A percentile compares a stretch with the other conserved stretches of the same genome.
phyloP scores from a whole-genome alignment of 2,113 vertebrate species.

The Gymnocephalus cernua region DNA sequence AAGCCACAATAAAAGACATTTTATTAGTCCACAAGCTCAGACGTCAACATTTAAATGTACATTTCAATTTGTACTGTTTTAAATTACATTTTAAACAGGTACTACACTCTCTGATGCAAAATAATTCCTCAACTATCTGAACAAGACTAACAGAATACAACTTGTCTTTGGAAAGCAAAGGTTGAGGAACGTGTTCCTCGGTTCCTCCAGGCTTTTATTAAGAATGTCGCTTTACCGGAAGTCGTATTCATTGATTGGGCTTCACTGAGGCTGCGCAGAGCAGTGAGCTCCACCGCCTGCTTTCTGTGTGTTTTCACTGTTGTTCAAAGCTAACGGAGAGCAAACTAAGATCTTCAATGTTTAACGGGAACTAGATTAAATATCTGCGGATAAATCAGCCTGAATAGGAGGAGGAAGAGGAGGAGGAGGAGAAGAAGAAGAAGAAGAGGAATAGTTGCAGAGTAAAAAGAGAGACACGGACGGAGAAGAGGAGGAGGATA shows the following conservation, averaged over 20 bases:
- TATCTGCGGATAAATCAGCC: background rate
- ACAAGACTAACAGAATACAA: too few species aligned
- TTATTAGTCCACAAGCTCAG: background rate
- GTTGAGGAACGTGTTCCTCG: background rate
- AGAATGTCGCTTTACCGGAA: slow-evolving; percentile 42
- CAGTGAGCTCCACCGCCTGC: slow-evolving; percentile 49
- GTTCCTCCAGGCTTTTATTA: slow-evolving; percentile 33
- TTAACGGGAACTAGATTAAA: background rate
- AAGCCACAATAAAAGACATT: background rate
- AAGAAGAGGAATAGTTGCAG: slow-evolving; percentile 17
- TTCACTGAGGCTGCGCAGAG: slow-evolving; percentile 65
- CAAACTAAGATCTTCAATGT: background rate
- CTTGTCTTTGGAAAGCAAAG: background rate
- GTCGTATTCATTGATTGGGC: rapidly evolving
- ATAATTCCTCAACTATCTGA: too few species aligned
- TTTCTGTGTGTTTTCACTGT: slow-evolving; percentile 30
- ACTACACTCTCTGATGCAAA: too few species aligned
- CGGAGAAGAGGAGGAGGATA: slow-evolving; percentile 25
- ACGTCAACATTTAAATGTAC: background rate
- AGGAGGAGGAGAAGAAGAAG: slow-evolving; percentile 15
- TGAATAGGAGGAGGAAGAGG: background rate
- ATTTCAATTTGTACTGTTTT: background rate
- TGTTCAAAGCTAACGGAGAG: slow-evolving; percentile 10
- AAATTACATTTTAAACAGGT: too few species aligned
- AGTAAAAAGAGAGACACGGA: slow-evolving; percentile 8